Conservation (phyloP, 2,888 invertebrate genomes). For the Cetonia aurata region DNA sequence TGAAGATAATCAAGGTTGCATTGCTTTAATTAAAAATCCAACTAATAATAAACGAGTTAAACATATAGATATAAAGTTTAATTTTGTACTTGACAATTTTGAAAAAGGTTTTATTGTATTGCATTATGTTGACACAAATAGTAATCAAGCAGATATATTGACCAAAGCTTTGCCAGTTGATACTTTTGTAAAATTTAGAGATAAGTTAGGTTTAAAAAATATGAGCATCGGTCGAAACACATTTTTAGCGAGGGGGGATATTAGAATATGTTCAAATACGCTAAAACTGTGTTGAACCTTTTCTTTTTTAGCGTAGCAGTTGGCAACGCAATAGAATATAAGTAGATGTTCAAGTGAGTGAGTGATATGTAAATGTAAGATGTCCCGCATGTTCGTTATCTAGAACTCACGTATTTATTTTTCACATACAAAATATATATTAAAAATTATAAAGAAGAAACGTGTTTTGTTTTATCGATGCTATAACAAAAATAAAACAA, state of each 20-base stretch:
- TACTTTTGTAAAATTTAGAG: background rate
- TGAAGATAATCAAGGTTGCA: constrained; percentile 4
- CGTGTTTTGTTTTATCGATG: too few species aligned
- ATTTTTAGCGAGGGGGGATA: background rate
- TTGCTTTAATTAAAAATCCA: constrained; percentile 10
- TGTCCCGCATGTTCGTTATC: too few species aligned
- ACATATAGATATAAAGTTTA: constrained; percentile 5
- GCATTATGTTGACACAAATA: background rate
- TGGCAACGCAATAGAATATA: background rate
- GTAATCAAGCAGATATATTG: constrained; percentile 5
- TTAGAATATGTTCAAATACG: background rate
- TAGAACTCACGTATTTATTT: too few species aligned
- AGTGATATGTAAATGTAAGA: background rate
- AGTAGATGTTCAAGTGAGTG: background rate
- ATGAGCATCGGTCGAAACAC: background rate
- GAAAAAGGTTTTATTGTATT: background rate
- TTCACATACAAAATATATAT: too few species aligned
- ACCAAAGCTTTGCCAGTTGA: constrained; percentile 1
- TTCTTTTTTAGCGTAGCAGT: background rate
- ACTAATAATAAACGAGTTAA: background rate
- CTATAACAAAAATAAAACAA: too few species aligned
- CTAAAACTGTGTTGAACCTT: background rate
- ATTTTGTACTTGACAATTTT: constrained; percentile 1
- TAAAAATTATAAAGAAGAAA: too few species aligned
- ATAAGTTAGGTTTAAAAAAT: constrained; percentile 6